Percentiles rank a stretch among this genome's conserved stretches.
phyloP scores from a whole-genome alignment of 2,888 invertebrate species.

The Hyposoter didymator region DNA sequence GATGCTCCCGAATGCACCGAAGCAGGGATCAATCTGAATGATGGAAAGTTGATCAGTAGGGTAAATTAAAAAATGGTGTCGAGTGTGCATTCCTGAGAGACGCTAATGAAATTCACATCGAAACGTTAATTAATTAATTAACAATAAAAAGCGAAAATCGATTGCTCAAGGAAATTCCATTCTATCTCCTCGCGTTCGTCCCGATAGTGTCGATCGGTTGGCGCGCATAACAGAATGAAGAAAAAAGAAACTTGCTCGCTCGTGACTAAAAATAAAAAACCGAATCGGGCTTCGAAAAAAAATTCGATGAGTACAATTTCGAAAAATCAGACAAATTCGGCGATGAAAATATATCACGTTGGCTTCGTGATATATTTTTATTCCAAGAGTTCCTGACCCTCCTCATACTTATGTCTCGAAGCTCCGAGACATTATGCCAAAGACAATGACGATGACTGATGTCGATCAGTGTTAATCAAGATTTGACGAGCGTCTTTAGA shows the following conservation, averaged over 20 bases:
- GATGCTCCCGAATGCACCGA: background rate
- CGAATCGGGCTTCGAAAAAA: background rate
- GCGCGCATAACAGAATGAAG: background rate
- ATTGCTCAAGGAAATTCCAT: background rate
- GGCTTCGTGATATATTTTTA: background rate
- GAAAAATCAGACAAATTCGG: background rate
- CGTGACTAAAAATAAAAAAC: background rate
- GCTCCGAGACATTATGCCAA: background rate
- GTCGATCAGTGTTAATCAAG: background rate
- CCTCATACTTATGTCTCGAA: background rate
- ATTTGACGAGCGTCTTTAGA: background rate
- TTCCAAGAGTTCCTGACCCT: background rate
- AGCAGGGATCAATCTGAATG: background rate
- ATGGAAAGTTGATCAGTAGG: background rate
- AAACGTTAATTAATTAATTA: background rate
- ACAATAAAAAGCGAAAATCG: background rate
- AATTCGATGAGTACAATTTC: background rate
- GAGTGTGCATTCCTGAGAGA: background rate
- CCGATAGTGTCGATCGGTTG: background rate
- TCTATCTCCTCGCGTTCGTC: background rate
- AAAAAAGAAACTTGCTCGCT: background rate
- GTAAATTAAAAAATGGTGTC: background rate
- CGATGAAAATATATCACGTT: background rate
- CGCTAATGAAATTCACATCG: background rate
- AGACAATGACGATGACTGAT: constrained; percentile 19